Evolutionary conservation across 2,113 vertebrate genomes (phyloP), one percentile per base, ranked within the genome.

Genomic region (Falco punctatus): DNA sequence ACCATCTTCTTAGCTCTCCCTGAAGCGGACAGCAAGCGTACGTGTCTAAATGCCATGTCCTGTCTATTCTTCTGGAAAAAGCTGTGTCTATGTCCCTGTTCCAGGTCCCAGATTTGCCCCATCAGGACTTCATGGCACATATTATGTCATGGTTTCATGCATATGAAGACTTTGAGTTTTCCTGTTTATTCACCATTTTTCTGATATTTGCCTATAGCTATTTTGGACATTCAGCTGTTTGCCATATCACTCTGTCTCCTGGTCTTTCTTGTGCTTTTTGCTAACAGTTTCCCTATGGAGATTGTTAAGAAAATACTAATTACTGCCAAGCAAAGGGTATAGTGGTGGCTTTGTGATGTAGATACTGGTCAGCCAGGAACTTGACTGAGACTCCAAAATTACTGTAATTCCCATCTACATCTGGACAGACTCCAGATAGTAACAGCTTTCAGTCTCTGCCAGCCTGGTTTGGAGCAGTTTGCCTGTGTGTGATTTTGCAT

Each of bases 331-430:
- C 23, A 27, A 72, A 83, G 81, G 35, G 26, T 79, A 97, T 91
- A 92, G 86, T 81, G 83, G 81, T 52, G 40, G 77, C 86, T 94
- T 95, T 94, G 92, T 94, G 91, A 94, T 97, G 83, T 67, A 89
- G 83, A 94, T 86, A 61, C 70, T 75, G 91, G 92, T 97, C 97
- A 94, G 70, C 48, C 84, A 91, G 91, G 82, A 96, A 88, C 86
- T 94, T 44, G 40, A 91, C 86, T 79, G 94, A 91, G 91, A 86
- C 83, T 87, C 66, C 30, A 26, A 81, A 96, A 91, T 92, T 87
- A 65, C 92, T 94, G 86, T 80, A 95, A 94, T 92, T 92, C 94
- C 88, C 88, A n/a, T 97, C 91, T 95, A 79, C 79, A 70, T 89
- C 94, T 97, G 96, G 91, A 94, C 83, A 82, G 61, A 57, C 57